These are phyloP conservation scores for Cuniculus paca DNA, from an alignment of 2,797 vertebrate species.

Conservation along the genomic window DNA sequence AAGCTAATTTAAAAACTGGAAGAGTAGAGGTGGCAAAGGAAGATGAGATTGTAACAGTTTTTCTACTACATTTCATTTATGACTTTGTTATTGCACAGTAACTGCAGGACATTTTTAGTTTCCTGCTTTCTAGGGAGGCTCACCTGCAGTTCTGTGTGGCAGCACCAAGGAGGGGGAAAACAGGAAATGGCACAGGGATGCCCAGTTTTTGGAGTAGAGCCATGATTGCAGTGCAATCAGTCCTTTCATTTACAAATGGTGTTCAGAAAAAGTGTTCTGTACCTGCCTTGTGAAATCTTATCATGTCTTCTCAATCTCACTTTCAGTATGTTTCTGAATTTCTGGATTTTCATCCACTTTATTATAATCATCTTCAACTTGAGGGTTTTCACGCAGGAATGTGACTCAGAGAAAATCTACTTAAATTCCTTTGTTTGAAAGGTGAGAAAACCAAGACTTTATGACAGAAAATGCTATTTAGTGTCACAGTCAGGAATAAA, in stretches of 20 bases:
- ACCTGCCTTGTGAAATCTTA: neutral
- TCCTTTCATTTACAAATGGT: neutral
- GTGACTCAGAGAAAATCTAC: neutral
- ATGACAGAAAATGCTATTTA: neutral
- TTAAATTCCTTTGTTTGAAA: neutral
- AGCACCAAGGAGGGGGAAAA: neutral
- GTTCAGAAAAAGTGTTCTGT: neutral
- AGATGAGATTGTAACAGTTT: neutral
- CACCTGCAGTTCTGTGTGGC: accelerated
- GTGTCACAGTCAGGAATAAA: neutral
- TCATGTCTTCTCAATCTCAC: neutral
- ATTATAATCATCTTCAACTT: neutral
- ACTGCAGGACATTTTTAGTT: neutral
- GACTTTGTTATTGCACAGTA: neutral
- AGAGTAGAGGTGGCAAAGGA: neutral
- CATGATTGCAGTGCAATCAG: accelerated
- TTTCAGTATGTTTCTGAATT: neutral
- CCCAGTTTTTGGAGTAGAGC: neutral
- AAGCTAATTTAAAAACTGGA: neutral
- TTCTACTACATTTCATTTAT: neutral
- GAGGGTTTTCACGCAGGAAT: neutral
- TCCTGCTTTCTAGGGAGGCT: neutral
- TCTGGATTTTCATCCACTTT: neutral
- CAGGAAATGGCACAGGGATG: neutral
- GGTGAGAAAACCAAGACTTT: neutral